Evolutionary conservation across 2,888 invertebrate genomes (phyloP), one percentile per base, ranked within the genome.

Genomic region (Exocentrus adspersus): DNA sequence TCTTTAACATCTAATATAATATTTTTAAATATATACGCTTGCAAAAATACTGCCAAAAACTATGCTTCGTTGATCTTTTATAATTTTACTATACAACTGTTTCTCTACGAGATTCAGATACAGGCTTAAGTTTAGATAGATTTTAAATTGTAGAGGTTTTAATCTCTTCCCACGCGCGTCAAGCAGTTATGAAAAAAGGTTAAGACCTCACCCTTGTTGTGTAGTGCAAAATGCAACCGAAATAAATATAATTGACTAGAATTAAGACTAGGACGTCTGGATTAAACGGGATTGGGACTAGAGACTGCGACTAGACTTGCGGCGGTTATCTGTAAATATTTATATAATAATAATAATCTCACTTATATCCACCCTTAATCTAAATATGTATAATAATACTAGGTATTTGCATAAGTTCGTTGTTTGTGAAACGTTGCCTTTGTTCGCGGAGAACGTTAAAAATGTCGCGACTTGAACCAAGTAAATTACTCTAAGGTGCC

Each of bases 21-120:
- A 77, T 68, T 65, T 73, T 70, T 72, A 67, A 72, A 72, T 73
- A 75, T 76, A 78, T 78, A 78, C 76, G 76, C 78, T 80, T 82
- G 82, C 80, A 83, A 83, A 83, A 83, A 83, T 83, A 83, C 81
- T 79, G 82, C 80, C 81, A 78, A 82, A 70, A 81, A 81, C 80
- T 81, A 82, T 79, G 77, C 74, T 78, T 78, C 77, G 77, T 77
- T 76, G 75, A 74, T 74, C 68, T 72, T 68, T 72, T 69, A 68
- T 65, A 68, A 65, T 74, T 37, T 67, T 67, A 58, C 41, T 65
- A 57, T 60, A 56, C 48, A 58, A 58, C 53, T 51, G 32, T 48
- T 52, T 57, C 16, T 43, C 62, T 54, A 54, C 28, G 24, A 54
- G 54, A 42, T n/a, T 20, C 21, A 43, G 21, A 54, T 24, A 54